phyloP scores from a whole-genome alignment of 2,888 invertebrate genomes.

The Lumbricus terrestris region DNA sequence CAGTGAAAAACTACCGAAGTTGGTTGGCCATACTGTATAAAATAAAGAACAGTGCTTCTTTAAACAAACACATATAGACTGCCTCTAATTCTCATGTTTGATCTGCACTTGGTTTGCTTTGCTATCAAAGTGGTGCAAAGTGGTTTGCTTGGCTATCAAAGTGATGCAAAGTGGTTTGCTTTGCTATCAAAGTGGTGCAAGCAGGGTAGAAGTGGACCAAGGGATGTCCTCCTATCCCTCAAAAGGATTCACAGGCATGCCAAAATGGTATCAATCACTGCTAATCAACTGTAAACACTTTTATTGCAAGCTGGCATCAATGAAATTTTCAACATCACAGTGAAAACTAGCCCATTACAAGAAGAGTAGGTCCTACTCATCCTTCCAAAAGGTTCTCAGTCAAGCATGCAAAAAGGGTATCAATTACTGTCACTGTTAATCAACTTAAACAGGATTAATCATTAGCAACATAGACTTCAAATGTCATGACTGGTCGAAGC shows the following conservation, averaged over 20 bases:
- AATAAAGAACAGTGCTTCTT: no score
- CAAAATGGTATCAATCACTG: no score
- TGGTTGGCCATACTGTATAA: no score
- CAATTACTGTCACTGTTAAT: neutral
- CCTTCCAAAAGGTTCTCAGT: neutral
- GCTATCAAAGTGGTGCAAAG: neutral
- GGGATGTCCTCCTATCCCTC: no score
- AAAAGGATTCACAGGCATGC: no score
- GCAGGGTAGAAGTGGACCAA: neutral
- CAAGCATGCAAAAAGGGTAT: neutral
- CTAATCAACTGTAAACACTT: no score
- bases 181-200: neutral
- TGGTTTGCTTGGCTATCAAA: neutral
- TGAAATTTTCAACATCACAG: no score
- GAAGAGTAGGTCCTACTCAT: neutral
- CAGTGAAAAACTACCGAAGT: neutral
- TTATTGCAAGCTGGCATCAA: no score
- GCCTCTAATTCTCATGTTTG: neutral
- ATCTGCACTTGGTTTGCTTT: neutral
- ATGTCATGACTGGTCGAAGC: neutral
- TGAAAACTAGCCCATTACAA: no score
- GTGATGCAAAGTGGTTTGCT: no score
- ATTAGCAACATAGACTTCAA: slow-evolving; percentile 3
- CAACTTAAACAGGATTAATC: neutral
- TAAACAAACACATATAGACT: neutral